These are phyloP conservation scores for Himalopsyche tibetana DNA, from an alignment of 2,888 invertebrate genomes.

Conservation along the genomic window DNA sequence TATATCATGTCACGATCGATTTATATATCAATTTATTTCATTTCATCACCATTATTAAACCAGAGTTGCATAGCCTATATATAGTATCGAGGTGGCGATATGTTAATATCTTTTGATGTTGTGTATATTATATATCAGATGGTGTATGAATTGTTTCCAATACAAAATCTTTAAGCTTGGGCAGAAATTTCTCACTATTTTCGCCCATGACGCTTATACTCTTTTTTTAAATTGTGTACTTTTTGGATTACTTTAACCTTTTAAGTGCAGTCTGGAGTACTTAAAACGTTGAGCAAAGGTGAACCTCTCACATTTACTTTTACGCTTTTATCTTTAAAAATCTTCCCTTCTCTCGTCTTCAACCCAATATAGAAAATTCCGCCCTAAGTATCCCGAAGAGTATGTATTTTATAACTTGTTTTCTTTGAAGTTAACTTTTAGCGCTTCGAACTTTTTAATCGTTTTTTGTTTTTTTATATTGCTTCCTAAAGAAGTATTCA, in stretches of 20 bases:
- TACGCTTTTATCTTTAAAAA: conserved; percentile 38
- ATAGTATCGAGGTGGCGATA: too few relatives aligned
- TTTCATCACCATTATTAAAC: too few relatives aligned
- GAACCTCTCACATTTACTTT: conserved; percentile 35
- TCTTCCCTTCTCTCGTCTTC: neutral
- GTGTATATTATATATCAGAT: too few relatives aligned
- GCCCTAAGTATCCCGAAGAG: neutral
- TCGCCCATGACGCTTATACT: neutral
- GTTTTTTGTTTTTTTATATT: conserved; percentile 39
- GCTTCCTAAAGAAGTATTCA: neutral
- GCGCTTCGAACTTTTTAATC: neutral
- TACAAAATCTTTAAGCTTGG: too few relatives aligned
- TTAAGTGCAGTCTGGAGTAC: conserved; percentile 34
- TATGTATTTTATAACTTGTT: conserved; percentile 32
- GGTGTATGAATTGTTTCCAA: too few relatives aligned
- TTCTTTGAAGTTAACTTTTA: conserved; percentile 12
- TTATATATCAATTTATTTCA: too few relatives aligned
- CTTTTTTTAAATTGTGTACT: conserved; percentile 15
- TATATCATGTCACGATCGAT: too few relatives aligned
- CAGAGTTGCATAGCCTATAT: too few relatives aligned
- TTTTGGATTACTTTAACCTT: conserved; percentile 43
- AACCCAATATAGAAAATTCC: conserved; percentile 13
- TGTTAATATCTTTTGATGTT: too few relatives aligned
- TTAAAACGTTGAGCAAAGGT: conserved; percentile 37
- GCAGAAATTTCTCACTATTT: neutral